Evolutionary conservation across 2,113 vertebrate species (phyloP).

Genomic region (Struthio camelus): DNA sequence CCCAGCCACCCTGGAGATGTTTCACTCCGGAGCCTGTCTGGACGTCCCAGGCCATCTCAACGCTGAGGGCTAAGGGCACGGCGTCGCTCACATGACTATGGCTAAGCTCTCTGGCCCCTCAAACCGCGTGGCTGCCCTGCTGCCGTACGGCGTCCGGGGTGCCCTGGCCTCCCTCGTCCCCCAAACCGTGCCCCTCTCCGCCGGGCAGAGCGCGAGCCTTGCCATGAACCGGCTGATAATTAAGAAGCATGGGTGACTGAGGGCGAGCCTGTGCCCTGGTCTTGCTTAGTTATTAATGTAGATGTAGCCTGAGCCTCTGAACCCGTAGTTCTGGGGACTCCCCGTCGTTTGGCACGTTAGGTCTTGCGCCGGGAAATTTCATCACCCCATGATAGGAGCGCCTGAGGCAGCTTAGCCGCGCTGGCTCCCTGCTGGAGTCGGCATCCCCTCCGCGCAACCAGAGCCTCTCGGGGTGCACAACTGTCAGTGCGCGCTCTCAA

Average conservation of each 20-base stretch:
- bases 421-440: background rate
- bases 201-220: background rate
- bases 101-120: background rate
- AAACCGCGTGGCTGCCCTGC: background rate
- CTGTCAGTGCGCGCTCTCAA: background rate
- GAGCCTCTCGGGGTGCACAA: background rate
- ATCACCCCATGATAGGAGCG: background rate
- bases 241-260: background rate
- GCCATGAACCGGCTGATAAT: fast-evolving
- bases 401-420: background rate
- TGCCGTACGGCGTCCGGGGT: background rate
- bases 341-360: too few species aligned
- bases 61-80: background rate
- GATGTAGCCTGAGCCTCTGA: background rate
- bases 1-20: background rate
- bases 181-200: background rate
- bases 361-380: background rate
- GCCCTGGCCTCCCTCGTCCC: background rate
- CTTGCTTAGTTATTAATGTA: background rate
- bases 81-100: fast-evolving
- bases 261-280: background rate
- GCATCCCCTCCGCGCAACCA: background rate
- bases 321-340: background rate
- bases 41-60: background rate
- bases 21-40: background rate